These are phyloP conservation scores for Carpatolechia fugitivella DNA, from an alignment of 2,888 invertebrate species.

Conservation along the genomic window DNA sequence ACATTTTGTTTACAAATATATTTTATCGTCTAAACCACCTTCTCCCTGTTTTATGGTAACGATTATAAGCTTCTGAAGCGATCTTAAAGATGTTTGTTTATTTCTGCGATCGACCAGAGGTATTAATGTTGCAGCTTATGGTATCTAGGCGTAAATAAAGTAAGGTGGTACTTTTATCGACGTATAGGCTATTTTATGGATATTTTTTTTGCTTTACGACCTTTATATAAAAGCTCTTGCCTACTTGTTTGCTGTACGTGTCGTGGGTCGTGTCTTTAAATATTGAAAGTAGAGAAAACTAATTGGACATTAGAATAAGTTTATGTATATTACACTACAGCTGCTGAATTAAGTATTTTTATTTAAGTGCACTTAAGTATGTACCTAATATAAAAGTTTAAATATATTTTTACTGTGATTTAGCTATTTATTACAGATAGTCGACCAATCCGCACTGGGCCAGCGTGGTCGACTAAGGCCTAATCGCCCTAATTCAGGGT, in stretches of 20 bases:
- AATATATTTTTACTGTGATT: too few relatives aligned
- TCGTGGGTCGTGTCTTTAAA: background rate
- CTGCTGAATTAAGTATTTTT: too few relatives aligned
- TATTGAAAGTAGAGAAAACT: background rate
- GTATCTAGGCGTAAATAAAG: background rate
- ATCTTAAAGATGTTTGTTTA: background rate
- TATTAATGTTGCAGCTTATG: background rate
- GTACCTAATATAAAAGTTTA: too few relatives aligned
- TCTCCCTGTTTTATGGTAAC: slow-evolving; percentile 22
- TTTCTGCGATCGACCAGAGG: background rate
- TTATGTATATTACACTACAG: background rate
- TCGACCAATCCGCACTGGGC: too few relatives aligned
- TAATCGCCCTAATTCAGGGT: too few relatives aligned
- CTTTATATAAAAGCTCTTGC: background rate
- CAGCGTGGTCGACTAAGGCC: too few relatives aligned
- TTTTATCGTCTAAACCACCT: slow-evolving; percentile 29
- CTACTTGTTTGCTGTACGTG: background rate
- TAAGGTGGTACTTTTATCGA: background rate
- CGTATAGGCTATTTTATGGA: background rate
- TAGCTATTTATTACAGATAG: too few relatives aligned
- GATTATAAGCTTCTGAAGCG: background rate
- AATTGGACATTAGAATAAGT: background rate
- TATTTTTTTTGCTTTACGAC: background rate
- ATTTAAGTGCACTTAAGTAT: too few relatives aligned
- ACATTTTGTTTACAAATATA: slow-evolving; percentile 31